Conservation (phyloP, 2,797 vertebrate species). For the Balearica regulorum region DNA sequence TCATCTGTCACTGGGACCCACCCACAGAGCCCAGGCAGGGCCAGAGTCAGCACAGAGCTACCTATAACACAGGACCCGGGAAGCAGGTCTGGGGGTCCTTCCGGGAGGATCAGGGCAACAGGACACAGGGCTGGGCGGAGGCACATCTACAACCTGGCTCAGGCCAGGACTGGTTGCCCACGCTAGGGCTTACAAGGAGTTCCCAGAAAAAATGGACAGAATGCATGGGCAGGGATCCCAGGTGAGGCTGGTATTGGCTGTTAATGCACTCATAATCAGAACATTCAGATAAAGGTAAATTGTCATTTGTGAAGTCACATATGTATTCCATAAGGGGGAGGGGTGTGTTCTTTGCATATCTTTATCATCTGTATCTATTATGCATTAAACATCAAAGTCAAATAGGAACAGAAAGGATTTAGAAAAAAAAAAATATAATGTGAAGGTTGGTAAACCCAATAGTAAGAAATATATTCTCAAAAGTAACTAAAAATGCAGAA, state of each 20-base stretch:
- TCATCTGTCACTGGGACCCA: not conserved
- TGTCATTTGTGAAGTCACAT: not conserved
- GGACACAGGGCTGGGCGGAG: not conserved
- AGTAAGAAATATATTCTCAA: not conserved
- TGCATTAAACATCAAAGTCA: not conserved
- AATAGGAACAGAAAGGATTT: not conserved
- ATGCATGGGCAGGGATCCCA: not conserved
- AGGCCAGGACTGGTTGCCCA: not conserved
- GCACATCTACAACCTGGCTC: accelerated
- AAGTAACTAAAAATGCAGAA: not conserved
- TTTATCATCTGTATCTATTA: not conserved
- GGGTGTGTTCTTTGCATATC: not conserved
- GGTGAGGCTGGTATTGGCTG: not conserved
- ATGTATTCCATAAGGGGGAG: not conserved
- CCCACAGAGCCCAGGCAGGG: not conserved
- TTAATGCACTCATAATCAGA: not conserved
- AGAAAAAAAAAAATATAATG: not conserved
- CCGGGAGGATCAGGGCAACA: not conserved
- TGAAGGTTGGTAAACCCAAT: not conserved
- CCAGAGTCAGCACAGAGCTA: not conserved
- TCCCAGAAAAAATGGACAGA: not conserved
- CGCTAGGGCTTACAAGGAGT: not conserved
- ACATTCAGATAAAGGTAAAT: not conserved
- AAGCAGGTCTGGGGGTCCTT: not conserved
- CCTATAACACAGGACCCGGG: not conserved